Conservation (phyloP, 2,113 vertebrate genomes). For the Cyanocitta stelleri region DNA sequence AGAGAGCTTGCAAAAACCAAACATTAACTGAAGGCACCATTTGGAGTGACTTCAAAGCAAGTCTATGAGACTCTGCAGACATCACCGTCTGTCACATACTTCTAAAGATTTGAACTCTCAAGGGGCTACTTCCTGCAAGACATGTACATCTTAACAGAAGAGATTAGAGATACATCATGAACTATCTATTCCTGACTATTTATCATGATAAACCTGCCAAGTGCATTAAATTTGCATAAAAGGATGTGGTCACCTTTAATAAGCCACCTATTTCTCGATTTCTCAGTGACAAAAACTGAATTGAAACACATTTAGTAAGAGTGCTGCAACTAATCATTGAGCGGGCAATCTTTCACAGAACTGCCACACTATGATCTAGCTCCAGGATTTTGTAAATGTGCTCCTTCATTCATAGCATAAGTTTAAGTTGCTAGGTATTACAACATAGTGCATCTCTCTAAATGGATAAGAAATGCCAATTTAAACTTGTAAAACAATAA, state of each 20-base stretch:
- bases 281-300: conserved; percentile 30
- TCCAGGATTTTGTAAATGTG: neutral
- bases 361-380: neutral
- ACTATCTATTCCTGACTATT: conserved; percentile 28
- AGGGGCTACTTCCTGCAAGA: conserved; percentile 30
- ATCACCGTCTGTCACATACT: conserved; percentile 30
- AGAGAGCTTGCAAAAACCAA: neutral
- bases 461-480: neutral
- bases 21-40: neutral
- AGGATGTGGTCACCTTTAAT: conserved; percentile 35
- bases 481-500: neutral
- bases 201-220: conserved; percentile 48
- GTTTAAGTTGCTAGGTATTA: neutral
- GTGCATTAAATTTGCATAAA: conserved; percentile 53
- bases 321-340: neutral
- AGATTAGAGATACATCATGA: conserved; percentile 47
- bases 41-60: conserved; percentile 41
- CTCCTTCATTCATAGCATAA: neutral
- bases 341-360: neutral
- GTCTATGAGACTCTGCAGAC: neutral
- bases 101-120: conserved; percentile 16
- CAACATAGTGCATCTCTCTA: neutral
- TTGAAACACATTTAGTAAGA: conserved; percentile 14
- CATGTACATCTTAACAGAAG: conserved; percentile 28
- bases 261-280: conserved; percentile 30